Percentiles rank a stretch among this genome's conserved stretches.
phyloP scores from a whole-genome alignment of 2,888 invertebrate genomes.

The Baronia brevicornis region DNA sequence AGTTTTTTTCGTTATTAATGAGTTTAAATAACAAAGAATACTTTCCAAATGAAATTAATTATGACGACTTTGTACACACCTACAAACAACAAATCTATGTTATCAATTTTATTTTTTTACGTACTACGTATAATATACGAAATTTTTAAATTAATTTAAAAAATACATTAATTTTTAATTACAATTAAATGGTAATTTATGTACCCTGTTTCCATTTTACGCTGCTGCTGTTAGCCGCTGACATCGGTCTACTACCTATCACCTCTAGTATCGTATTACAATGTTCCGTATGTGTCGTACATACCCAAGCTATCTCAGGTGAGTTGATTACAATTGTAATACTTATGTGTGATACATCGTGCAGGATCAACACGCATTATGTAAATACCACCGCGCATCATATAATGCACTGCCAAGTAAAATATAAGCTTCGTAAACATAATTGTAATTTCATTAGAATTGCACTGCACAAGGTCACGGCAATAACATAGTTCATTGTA shows the following conservation, averaged over 20 bases:
- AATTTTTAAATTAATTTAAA: too few relatives aligned
- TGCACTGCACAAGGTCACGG: background rate
- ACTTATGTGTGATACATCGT: slow-evolving; percentile 18
- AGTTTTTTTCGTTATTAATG: too few relatives aligned
- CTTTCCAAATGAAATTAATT: too few relatives aligned
- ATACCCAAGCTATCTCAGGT: slow-evolving; percentile 64
- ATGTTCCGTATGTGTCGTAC: slow-evolving; percentile 58
- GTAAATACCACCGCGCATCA: slow-evolving; percentile 9
- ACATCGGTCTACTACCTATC: slow-evolving; percentile 61
- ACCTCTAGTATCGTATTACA: slow-evolving; percentile 53
- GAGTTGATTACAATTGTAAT: slow-evolving; percentile 30
- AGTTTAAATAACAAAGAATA: too few relatives aligned
- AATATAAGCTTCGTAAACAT: background rate
- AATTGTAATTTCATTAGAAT: slow-evolving; percentile 4
- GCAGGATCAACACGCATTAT: slow-evolving; percentile 6
- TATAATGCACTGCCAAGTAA: slow-evolving; percentile 3
- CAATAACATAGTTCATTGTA: too few relatives aligned
- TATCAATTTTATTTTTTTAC: too few relatives aligned
- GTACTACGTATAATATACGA: too few relatives aligned
- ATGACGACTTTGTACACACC: too few relatives aligned
- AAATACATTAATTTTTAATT: background rate
- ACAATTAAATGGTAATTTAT: slow-evolving; percentile 12
- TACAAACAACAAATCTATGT: too few relatives aligned
- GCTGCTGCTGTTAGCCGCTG: slow-evolving; percentile 51
- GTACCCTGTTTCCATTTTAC: slow-evolving; percentile 25